Percentiles rank a stretch among this genome's conserved stretches.
These are phyloP conservation scores for Atractosteus spatula DNA, from an alignment of 2,113 vertebrate species.

Conservation along the genomic window DNA sequence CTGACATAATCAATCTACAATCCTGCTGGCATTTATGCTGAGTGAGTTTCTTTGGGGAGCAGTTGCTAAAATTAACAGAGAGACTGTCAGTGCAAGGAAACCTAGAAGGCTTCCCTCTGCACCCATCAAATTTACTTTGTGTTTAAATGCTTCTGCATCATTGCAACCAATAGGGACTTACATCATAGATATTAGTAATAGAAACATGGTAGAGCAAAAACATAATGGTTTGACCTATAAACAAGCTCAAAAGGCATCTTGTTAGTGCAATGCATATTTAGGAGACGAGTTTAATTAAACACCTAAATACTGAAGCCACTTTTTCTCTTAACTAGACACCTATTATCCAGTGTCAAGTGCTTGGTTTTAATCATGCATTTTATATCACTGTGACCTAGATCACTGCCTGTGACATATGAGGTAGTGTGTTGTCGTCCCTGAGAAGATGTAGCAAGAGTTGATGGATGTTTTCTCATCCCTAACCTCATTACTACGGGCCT, in stretches of 20 bases:
- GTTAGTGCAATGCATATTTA: slow-evolving; percentile 71
- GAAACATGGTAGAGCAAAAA: slow-evolving; percentile 62
- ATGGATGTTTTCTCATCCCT: slow-evolving; percentile 83
- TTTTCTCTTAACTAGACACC: slow-evolving; percentile 65
- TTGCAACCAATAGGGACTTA: background rate
- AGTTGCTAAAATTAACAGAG: slow-evolving; percentile 3
- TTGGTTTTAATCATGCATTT: slow-evolving; percentile 77
- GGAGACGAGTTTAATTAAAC: slow-evolving; percentile 76
- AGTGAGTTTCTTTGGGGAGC: background rate
- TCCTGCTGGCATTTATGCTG: background rate
- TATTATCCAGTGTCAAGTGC: slow-evolving; percentile 75
- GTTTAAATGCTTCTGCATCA: background rate
- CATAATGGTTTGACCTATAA: slow-evolving; percentile 70
- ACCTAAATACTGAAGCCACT: slow-evolving; percentile 61
- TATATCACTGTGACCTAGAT: slow-evolving; percentile 76
- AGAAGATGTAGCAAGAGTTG: slow-evolving; percentile 72
- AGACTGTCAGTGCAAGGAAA: background rate
- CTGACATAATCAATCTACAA: background rate
- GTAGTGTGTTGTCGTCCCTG: slow-evolving; percentile 72
- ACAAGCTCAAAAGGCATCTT: slow-evolving; percentile 66
- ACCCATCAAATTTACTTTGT: background rate
- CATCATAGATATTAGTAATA: slow-evolving; percentile 64
- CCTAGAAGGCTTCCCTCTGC: background rate
- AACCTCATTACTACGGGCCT: slow-evolving; percentile 82
- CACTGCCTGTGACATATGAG: slow-evolving; percentile 71